phyloP scores from a whole-genome alignment of 2,888 invertebrate species.

The Anaspis maculata region DNA sequence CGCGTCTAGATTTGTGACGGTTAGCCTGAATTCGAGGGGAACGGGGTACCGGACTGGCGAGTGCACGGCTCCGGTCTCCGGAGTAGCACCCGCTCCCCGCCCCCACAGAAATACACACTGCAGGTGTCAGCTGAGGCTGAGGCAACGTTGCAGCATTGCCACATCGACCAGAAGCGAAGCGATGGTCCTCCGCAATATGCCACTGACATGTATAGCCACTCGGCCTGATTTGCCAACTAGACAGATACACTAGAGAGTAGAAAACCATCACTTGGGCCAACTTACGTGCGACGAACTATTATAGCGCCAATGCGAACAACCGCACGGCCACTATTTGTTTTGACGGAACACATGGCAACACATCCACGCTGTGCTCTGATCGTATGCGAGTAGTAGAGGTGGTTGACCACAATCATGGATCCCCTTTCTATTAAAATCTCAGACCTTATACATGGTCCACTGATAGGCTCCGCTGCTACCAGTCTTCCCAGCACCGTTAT shows the following conservation, averaged over 20 bases:
- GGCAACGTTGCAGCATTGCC: conserved; percentile 34
- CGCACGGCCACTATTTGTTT: conserved; percentile 21
- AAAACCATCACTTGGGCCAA: conserved; percentile 2
- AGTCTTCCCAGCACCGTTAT: conserved; percentile 11
- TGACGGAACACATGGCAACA: conserved; percentile 35
- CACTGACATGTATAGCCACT: conserved; percentile 5
- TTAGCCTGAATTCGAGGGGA: conserved; percentile 22
- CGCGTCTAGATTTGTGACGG: conserved; percentile 39
- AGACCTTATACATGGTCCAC: too few relatives aligned
- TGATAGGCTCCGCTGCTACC: too few relatives aligned
- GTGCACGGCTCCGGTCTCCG: conserved; percentile 33
- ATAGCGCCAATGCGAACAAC: too few relatives aligned
- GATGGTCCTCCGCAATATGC: conserved; percentile 5
- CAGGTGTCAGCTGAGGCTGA: conserved; percentile 43
- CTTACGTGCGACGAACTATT: too few relatives aligned
- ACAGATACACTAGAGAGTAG: neutral
- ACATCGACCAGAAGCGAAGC: conserved; percentile 19
- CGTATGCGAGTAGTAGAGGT: too few relatives aligned
- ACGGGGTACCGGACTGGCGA: conserved; percentile 27
- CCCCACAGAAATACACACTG: conserved; percentile 36
- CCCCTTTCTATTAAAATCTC: conserved; percentile 34
- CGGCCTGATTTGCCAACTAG: conserved; percentile 11
- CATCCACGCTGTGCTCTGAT: too few relatives aligned
- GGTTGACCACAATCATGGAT: conserved; percentile 37
- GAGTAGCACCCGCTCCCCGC: conserved; percentile 28